These are phyloP conservation scores for Zaprionus gabonicus DNA, from an alignment of 1,140 invertebrate genomes.

Conservation along the genomic window DNA sequence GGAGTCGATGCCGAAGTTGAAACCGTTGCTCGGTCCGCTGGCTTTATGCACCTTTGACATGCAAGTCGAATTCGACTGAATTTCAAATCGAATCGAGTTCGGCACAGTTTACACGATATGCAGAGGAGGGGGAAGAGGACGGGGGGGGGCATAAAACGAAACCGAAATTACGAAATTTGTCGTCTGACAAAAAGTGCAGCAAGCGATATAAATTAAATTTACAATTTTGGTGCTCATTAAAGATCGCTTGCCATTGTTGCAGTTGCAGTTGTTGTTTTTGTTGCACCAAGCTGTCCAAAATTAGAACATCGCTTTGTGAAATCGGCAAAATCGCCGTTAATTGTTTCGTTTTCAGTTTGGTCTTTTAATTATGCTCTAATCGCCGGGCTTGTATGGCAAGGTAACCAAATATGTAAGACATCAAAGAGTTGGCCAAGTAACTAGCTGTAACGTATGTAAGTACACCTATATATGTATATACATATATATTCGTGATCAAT, in stretches of 20 bases:
- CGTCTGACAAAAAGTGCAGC: slow-evolving; percentile 77
- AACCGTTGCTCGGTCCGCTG: slow-evolving; percentile 11
- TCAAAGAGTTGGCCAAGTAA: neutral
- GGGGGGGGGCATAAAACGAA: slow-evolving; percentile 2
- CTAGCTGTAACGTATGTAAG: neutral
- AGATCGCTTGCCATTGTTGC: slow-evolving; percentile 41
- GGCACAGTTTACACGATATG: slow-evolving; percentile 74
- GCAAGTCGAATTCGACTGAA: slow-evolving; percentile 45
- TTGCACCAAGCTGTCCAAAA: slow-evolving; percentile 44
- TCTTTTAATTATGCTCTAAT: slow-evolving; percentile 14
- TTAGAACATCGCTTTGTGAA: slow-evolving; percentile 80
- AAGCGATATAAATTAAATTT: slow-evolving; percentile 82
- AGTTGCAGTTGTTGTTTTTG: slow-evolving; percentile 18
- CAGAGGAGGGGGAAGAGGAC: slow-evolving; percentile 12
- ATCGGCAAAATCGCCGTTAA: slow-evolving; percentile 69
- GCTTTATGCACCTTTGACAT: slow-evolving; percentile 78
- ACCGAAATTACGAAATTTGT: slow-evolving; percentile 77
- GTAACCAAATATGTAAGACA: neutral
- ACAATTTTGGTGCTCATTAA: slow-evolving; percentile 82
- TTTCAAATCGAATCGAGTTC: slow-evolving; percentile 38
- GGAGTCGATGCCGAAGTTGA: slow-evolving; percentile 9
- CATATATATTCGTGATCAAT: neutral
- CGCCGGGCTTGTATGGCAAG: neutral
- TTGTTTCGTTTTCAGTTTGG: slow-evolving; percentile 54
- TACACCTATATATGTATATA: neutral